Evolutionary conservation across 2,797 vertebrate species (phyloP), one percentile per base, ranked within the genome.

Genomic region (Coreius guichenoti): DNA sequence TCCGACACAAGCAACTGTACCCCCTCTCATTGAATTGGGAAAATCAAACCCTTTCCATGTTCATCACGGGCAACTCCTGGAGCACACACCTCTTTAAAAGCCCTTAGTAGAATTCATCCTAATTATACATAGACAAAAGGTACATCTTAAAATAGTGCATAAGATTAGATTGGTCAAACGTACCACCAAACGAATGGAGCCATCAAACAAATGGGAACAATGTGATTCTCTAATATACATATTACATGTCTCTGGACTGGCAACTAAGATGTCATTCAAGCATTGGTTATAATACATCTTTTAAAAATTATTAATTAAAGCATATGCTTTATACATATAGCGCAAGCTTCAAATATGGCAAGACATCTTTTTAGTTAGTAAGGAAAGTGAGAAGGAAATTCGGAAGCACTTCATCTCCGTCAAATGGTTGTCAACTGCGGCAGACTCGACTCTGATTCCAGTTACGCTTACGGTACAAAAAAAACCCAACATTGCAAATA

Each of bases 21-120:
- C 86, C 90, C 87, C 90, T 90, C 90, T 89, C 89, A 93, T 85
- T 89, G 87, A 39, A 49, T 89, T 88, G 65, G 80, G 87, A 90
- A 90, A 92, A 91, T 89, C 89, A 81, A 63, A 54, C 16, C 23
- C 26, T 43, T 91, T 88, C 90, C 61, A 58, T 89, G 88, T 91
- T 92, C 82, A 84, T 91, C 45, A 75, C 5, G 89, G 90, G 90
- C 91, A 84, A 87, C 86, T 92, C 88, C 83, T 92, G 90, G 92
- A 94, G 91, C 91, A 91, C 93, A 93, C 87, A 92, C 89, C 88
- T 91, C 89, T 94, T 90, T 93, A 94, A 94, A 95, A 96, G 95
- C 95, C 95, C 95, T 96, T 95, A 93, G 90, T 92, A 93, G 92
- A 92, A 91, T 89, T 94, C 90, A 92, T 94, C 91, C 92, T 92